Percentiles rank a stretch among this genome's conserved stretches.
These are phyloP conservation scores for Emydocephalus ijimae DNA, from an alignment of 2,113 vertebrate species.

Conservation along the genomic window DNA sequence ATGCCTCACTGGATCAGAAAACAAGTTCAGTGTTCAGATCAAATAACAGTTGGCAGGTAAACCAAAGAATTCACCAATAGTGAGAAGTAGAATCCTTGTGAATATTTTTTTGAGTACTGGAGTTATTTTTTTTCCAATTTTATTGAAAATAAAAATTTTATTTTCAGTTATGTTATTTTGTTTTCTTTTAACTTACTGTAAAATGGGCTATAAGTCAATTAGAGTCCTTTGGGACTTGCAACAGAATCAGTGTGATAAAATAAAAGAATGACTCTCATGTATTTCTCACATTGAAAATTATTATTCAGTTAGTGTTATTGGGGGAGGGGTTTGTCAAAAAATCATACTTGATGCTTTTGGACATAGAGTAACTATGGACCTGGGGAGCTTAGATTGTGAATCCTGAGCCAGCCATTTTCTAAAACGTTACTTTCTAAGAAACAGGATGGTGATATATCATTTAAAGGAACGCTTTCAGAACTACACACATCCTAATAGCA, in stretches of 20 bases:
- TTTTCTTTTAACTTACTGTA: neutral
- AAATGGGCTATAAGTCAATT: neutral
- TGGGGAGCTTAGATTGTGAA: neutral
- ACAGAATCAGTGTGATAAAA: neutral
- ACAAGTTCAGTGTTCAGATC: neutral
- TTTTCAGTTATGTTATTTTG: neutral
- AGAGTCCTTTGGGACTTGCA: neutral
- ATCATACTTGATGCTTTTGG: neutral
- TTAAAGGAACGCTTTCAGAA: neutral
- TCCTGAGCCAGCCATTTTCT: neutral
- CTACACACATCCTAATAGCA: neutral
- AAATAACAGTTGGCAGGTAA: neutral
- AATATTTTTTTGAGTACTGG: neutral
- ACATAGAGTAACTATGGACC: neutral
- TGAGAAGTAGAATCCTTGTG: neutral
- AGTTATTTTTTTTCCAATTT: neutral
- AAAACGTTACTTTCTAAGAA: neutral
- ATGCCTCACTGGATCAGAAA: neutral
- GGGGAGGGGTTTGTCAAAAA: neutral
- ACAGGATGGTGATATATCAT: too few species aligned
- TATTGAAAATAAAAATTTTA: neutral
- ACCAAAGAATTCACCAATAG: neutral
- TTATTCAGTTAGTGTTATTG: neutral
- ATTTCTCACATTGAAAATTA: neutral
- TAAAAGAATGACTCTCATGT: neutral